Evolutionary conservation across 2,797 vertebrate genomes (phyloP).

Genomic region (Steatocranus sp.): DNA sequence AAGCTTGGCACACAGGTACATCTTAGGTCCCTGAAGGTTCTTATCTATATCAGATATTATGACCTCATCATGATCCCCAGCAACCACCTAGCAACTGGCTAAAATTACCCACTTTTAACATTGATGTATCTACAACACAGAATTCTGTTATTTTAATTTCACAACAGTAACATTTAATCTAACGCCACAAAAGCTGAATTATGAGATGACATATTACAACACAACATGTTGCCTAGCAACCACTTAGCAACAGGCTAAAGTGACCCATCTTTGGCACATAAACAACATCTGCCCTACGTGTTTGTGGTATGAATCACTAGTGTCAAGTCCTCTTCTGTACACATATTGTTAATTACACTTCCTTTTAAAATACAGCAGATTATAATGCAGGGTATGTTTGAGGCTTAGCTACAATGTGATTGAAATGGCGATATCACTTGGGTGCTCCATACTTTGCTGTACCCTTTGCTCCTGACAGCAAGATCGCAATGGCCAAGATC

Average conservation of each 20-base stretch:
- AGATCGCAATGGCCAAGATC: neutral
- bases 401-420: neutral
- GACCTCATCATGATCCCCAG: neutral
- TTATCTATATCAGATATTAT: neutral
- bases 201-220: neutral
- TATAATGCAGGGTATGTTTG: neutral
- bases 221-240: neutral
- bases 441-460: neutral
- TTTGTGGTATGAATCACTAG: neutral
- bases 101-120: neutral
- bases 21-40: neutral
- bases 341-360: neutral
- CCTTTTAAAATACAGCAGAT: neutral
- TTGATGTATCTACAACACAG: neutral
- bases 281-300: neutral
- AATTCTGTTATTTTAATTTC: neutral
- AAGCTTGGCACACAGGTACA: neutral
- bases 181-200: neutral
- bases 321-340: neutral
- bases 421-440: neutral
- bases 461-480: neutral
- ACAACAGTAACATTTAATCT: neutral
- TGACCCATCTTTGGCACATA: neutral
- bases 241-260: neutral
- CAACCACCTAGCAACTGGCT: neutral